These are phyloP conservation scores for Eumeta japonica DNA, from an alignment of 1,140 invertebrate genomes.

Conservation along the genomic window DNA sequence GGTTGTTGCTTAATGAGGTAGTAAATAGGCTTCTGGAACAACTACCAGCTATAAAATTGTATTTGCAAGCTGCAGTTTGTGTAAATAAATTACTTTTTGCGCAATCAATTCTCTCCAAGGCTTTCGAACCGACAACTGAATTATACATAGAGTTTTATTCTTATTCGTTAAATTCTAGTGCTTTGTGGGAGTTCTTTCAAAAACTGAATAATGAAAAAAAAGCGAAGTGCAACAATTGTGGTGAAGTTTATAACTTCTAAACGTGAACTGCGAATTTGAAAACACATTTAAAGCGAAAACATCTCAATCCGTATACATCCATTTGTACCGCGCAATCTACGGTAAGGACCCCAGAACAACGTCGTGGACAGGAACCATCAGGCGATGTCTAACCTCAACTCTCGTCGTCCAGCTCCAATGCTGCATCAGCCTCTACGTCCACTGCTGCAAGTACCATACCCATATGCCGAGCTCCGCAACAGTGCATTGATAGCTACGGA, in stretches of 20 bases:
- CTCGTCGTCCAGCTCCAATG: conserved; percentile 1
- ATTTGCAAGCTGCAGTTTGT: conserved; percentile 21
- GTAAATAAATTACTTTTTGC: conserved; percentile 15
- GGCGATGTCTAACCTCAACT: background rate
- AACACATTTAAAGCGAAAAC: conserved; percentile 9
- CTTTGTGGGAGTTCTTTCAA: conserved; percentile 9
- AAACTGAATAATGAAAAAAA: conserved; percentile 9
- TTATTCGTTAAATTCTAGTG: conserved; percentile 8
- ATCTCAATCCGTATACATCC: conserved; percentile 3
- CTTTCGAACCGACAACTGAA: conserved; percentile 20
- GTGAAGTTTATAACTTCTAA: conserved; percentile 8
- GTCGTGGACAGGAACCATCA: conserved; percentile 2
- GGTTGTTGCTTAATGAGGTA: conserved; percentile 33
- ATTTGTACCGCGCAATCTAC: background rate
- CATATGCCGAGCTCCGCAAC: conserved; percentile 1
- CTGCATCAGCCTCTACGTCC: background rate
- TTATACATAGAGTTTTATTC: conserved; percentile 25
- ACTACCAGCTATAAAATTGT: conserved; percentile 26
- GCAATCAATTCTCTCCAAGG: conserved; percentile 15
- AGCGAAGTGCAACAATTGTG: conserved; percentile 8
- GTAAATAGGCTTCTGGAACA: conserved; percentile 36
- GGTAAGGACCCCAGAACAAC: background rate
- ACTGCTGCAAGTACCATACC: conserved; percentile 4
- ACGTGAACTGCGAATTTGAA: conserved; percentile 8
- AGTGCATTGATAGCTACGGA: conserved; percentile 3